Evolutionary conservation across 30 jellyfish, hydroid and myxozoan genomes (phyloP).

Genomic region (Turritopsis rubra): DNA sequence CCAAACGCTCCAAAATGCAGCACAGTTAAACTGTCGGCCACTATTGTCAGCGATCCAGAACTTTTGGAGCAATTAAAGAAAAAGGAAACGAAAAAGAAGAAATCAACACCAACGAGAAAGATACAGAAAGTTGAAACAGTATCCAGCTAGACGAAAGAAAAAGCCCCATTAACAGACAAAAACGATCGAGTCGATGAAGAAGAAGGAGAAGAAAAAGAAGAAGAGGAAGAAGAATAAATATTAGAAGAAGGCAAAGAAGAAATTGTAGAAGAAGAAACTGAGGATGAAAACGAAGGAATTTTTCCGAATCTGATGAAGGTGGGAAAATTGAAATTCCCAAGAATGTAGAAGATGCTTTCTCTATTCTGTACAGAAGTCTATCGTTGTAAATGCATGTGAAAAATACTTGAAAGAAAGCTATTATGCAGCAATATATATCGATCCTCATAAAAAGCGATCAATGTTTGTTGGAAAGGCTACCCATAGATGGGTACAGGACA

Average conservation of each 20-base stretch:
- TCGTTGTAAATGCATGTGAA: neutral
- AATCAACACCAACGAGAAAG: neutral
- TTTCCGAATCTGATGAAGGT: neutral
- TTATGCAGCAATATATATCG: neutral
- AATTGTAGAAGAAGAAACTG: neutral
- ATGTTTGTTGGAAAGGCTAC: neutral
- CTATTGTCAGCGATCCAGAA: constrained; percentile 16
- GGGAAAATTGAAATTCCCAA: neutral
- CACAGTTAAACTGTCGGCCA: constrained; percentile 21
- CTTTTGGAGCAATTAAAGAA: constrained; percentile 7
- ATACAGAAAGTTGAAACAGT: neutral
- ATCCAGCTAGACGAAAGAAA: neutral
- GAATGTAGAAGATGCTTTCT: neutral
- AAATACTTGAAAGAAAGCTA: neutral
- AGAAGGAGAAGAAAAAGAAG: constrained; percentile 1
- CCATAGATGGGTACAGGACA: neutral
- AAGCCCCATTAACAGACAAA: neutral
- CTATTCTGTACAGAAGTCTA: neutral
- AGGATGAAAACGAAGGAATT: neutral
- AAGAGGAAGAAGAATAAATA: neutral
- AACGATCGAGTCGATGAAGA: neutral
- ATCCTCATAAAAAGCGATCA: too few relatives aligned
- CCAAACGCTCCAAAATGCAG: neutral
- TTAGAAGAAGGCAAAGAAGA: constrained; percentile 3
- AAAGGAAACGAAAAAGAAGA: constrained; percentile 8